phyloP scores from a whole-genome alignment of 2,797 vertebrate species.

The Petrocephalus sullivani region DNA sequence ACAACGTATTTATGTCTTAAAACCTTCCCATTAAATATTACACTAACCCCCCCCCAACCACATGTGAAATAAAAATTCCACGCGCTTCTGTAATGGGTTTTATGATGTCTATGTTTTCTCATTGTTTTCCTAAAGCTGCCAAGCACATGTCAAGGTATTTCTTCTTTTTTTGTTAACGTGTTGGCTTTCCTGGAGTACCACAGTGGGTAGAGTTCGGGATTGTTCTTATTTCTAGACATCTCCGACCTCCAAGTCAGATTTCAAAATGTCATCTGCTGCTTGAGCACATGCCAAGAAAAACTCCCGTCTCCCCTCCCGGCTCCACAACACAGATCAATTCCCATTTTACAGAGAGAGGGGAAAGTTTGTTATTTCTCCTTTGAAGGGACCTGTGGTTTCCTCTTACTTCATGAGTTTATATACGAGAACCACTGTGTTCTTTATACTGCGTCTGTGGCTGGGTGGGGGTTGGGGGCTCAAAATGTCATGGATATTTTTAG shows the following conservation, averaged over 20 bases:
- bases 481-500: slow-evolving; percentile 42
- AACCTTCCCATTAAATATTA: background rate
- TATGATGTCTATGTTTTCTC: background rate
- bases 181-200: slow-evolving; percentile 27
- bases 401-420: slow-evolving; percentile 51
- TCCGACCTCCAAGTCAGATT: slow-evolving; percentile 50
- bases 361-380: slow-evolving; percentile 66
- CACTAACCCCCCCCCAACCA: no score
- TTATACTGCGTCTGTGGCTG: slow-evolving; percentile 37
- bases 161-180: slow-evolving; percentile 21
- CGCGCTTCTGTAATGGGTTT: slow-evolving; percentile 6
- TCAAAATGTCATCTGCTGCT: slow-evolving; percentile 57
- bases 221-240: slow-evolving; percentile 46
- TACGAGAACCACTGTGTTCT: slow-evolving; percentile 43
- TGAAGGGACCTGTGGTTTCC: slow-evolving; percentile 59
- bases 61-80: background rate
- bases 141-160: slow-evolving; percentile 16
- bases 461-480: slow-evolving; percentile 23
- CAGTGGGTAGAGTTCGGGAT: slow-evolving; percentile 36
- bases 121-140: background rate
- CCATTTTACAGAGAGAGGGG: slow-evolving; percentile 56
- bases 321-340: slow-evolving; percentile 55
- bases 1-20: background rate
- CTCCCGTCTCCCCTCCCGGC: slow-evolving; percentile 46
- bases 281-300: slow-evolving; percentile 59